Evolutionary conservation across 30 jellyfish, hydroid and myxozoan species (phyloP), one percentile per base, ranked within the genome.

Genomic region (Turritopsis rubra): DNA sequence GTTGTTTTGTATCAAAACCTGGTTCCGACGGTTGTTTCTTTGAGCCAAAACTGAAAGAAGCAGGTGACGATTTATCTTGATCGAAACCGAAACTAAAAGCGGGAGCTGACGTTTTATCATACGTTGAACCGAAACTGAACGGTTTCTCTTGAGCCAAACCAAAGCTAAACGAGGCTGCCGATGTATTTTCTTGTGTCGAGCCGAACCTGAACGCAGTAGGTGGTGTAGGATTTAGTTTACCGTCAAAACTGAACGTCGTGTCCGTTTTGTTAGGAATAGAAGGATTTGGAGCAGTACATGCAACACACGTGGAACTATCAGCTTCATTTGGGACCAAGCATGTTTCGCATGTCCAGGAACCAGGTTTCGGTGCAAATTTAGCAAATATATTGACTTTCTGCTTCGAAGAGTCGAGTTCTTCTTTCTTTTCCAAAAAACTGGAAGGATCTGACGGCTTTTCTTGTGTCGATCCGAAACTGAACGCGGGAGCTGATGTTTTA

Each of bases 231-330:
- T 0, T n/a, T n/a, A n/a, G n/a, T n/a, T n/a, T n/a, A n/a, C n/a
- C n/a, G n/a, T n/a, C n/a, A n/a, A n/a, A n/a, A n/a, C n/a, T n/a
- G n/a, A n/a, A 41, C 13, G 60, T 3, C 60, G 60, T 41, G 5
- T 41, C 60, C 13, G 60, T 41, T 13, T 5, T 5, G 5, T 41
- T 5, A 41, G 60, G 5, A 41, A 13, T 13, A 3, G 60, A 41
- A 9, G 88, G 85, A 52, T 82, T 82, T 18, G 88, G 86, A 24
- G 88, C 29, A 21, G 29, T 30, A 21, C 88, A 82, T 22, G 88
- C 85, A 9, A 29, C 75, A 52, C 88, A 82, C 5, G 3, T 25
- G 21, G 29, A 20, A 18, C 28, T 85, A 4, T 19, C 1, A 9
- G 72, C 60, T 25, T 68, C 68, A 31, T 82, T 82, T 66, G 72